Evolutionary conservation across 2,113 vertebrate genomes (phyloP).

Genomic region (Thomomys bottae): DNA sequence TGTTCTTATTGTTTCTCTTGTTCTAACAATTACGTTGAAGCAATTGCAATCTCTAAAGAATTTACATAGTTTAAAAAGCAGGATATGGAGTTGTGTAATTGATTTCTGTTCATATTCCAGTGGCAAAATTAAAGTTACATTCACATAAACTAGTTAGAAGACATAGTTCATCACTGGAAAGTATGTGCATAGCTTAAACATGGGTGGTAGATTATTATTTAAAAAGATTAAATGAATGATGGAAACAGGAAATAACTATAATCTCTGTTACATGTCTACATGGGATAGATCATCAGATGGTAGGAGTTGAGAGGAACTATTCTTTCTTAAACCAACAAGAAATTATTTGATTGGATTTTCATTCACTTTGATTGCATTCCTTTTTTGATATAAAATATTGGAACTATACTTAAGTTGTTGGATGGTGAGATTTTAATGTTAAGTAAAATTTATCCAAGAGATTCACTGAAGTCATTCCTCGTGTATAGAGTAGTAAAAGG

Average conservation of each 20-base stretch:
- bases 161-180: background rate
- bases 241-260: slow-evolving; percentile 4
- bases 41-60: background rate
- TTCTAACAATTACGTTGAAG: background rate
- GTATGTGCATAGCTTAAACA: background rate
- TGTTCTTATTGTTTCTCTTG: background rate
- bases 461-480: background rate
- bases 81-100: background rate
- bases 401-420: background rate
- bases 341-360: no score
- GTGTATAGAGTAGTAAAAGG: background rate
- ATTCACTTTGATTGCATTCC: no score
- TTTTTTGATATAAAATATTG: no score
- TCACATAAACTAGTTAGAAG: background rate
- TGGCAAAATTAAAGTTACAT: background rate
- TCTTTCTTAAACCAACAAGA: no score
- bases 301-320: background rate
- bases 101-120: background rate
- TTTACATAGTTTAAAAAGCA: background rate
- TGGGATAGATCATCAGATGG: background rate
- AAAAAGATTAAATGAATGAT: background rate
- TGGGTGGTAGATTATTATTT: background rate
- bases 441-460: background rate
- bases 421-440: background rate
- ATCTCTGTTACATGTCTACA: background rate